Conservation (phyloP, 1,140 invertebrate genomes). For the Physella acuta region DNA sequence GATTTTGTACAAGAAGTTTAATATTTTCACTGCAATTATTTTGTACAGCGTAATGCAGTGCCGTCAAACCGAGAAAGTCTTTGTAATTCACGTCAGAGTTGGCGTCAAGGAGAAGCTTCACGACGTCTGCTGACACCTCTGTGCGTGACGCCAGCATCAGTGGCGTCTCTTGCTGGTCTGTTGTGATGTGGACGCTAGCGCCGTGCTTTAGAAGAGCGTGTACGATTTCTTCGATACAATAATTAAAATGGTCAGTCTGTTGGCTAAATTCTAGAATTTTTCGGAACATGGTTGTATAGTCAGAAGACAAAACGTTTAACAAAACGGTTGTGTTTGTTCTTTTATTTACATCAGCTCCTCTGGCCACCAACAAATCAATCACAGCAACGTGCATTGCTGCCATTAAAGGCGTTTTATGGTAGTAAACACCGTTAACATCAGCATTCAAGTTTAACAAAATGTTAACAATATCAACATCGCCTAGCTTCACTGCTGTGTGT, state of each 20-base stretch:
- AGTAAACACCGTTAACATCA: background rate
- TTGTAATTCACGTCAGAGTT: background rate
- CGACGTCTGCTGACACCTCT: background rate
- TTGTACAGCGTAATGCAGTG: background rate
- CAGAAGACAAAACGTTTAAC: background rate
- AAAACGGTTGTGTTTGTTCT: too few relatives aligned
- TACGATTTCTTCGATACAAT: background rate
- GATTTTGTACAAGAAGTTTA: background rate
- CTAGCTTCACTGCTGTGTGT: background rate
- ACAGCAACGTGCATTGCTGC: background rate
- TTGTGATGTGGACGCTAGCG: background rate
- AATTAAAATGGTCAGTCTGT: background rate
- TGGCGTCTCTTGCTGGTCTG: background rate
- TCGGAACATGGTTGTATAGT: background rate
- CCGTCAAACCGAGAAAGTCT: background rate
- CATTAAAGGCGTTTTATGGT: background rate
- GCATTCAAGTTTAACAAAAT: background rate
- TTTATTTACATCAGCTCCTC: background rate
- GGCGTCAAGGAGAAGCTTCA: background rate
- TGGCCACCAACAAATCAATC: background rate
- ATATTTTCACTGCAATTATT: background rate
- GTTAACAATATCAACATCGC: background rate
- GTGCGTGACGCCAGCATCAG: background rate
- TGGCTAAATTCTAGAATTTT: background rate
- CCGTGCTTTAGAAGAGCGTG: background rate